These are phyloP conservation scores for Phorcus lineatus DNA, from an alignment of 2,888 invertebrate species.

Conservation along the genomic window DNA sequence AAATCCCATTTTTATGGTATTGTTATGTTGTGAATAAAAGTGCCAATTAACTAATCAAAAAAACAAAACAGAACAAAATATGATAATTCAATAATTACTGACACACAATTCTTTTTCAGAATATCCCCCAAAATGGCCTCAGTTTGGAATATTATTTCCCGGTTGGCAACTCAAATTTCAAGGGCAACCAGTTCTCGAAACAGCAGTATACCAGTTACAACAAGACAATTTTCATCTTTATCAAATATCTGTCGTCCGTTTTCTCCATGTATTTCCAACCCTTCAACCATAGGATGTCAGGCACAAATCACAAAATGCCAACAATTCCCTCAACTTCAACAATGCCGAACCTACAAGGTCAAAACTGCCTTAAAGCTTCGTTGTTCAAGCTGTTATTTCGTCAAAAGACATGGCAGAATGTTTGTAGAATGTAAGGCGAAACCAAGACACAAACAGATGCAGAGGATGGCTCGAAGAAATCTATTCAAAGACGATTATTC, in stretches of 20 bases:
- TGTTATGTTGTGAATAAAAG: too few relatives aligned
- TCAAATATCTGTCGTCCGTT: neutral
- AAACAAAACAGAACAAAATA: too few relatives aligned
- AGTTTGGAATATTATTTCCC: neutral
- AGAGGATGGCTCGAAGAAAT: constrained; percentile 48
- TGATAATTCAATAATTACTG: too few relatives aligned
- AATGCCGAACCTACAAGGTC: constrained; percentile 60
- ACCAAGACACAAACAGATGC: constrained; percentile 73
- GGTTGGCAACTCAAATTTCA: neutral
- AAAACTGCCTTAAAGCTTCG: constrained; percentile 56
- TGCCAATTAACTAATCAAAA: too few relatives aligned
- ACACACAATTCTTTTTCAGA: neutral
- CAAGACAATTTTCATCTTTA: neutral
- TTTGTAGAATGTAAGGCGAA: constrained; percentile 71
- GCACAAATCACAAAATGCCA: neutral
- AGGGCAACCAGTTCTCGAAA: neutral
- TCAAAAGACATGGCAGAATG: constrained; percentile 61
- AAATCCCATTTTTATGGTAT: too few relatives aligned
- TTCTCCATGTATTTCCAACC: too few relatives aligned
- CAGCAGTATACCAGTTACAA: neutral
- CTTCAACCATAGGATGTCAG: too few relatives aligned
- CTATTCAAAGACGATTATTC: constrained; percentile 63
- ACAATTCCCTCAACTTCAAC: constrained; percentile 4
- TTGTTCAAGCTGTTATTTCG: constrained; percentile 71
- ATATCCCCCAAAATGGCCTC: neutral